Evolutionary conservation across 2,888 invertebrate genomes (phyloP).

Genomic region (Philonicus albiceps): DNA sequence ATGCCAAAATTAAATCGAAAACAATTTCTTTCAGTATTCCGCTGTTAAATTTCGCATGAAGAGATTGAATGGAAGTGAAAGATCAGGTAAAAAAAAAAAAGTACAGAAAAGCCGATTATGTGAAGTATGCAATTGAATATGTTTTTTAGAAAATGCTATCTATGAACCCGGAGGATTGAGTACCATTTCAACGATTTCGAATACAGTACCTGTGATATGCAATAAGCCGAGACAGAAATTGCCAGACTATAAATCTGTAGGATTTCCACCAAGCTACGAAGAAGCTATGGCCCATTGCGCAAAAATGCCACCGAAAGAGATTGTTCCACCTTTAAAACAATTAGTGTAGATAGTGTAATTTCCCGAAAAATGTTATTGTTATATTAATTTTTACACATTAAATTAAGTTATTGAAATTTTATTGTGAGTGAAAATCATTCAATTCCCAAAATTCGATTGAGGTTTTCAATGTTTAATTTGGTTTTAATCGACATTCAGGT

Average conservation of each 20-base stretch:
- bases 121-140: not conserved
- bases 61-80: not conserved
- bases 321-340: not conserved
- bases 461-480: not conserved
- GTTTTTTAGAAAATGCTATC: not conserved
- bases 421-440: not conserved
- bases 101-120: not conserved
- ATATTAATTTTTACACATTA: not conserved
- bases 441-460: not conserved
- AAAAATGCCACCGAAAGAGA: not conserved
- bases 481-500: not conserved
- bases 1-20: not conserved
- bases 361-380: not conserved
- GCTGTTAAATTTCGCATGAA: not conserved
- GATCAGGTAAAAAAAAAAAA: not conserved
- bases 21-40: not conserved
- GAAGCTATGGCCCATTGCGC: not conserved
- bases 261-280: not conserved
- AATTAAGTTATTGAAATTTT: not conserved
- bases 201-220: not conserved
- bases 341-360: not conserved
- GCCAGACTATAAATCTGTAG: slow-evolving; percentile 1
- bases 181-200: not conserved
- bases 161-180: not conserved
- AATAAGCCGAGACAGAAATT: not conserved